Conservation (phyloP, 1,140 invertebrate species). For the Leptinotarsa lineolata region DNA sequence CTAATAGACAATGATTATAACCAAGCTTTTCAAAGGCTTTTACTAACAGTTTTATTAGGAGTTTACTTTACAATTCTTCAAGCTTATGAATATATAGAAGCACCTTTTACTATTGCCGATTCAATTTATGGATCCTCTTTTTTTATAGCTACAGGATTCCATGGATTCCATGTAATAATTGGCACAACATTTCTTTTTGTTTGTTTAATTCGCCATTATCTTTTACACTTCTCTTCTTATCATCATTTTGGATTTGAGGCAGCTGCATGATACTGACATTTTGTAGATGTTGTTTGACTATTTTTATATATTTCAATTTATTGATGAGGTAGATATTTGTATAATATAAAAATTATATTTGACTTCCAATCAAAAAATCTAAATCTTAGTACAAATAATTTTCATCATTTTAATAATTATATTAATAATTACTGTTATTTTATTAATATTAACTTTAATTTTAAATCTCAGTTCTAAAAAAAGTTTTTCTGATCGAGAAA, state of each 20-base stretch:
- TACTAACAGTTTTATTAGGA: slow-evolving; percentile 61
- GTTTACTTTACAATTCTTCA: slow-evolving; percentile 58
- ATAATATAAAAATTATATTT: slow-evolving; percentile 71
- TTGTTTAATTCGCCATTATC: slow-evolving; percentile 60
- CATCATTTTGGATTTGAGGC: slow-evolving; percentile 74
- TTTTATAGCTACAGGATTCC: slow-evolving; percentile 74
- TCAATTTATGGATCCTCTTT: slow-evolving; percentile 69
- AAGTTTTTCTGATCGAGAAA: slow-evolving; percentile 61
- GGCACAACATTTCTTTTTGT: slow-evolving; percentile 67
- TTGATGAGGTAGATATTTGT: slow-evolving; percentile 68
- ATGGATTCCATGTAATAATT: slow-evolving; percentile 74
- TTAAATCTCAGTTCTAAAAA: slow-evolving; percentile 61
- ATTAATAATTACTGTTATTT: slow-evolving; percentile 55
- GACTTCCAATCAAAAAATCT: slow-evolving; percentile 70
- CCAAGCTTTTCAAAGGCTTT: slow-evolving; percentile 56
- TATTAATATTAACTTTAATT: slow-evolving; percentile 59
- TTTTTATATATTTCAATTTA: slow-evolving; percentile 71
- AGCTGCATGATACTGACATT: slow-evolving; percentile 75
- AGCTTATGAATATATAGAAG: slow-evolving; percentile 58
- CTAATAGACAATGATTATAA: slow-evolving; percentile 60
- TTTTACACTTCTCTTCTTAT: slow-evolving; percentile 62
- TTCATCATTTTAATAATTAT: slow-evolving; percentile 50
- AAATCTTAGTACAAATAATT: slow-evolving; percentile 60
- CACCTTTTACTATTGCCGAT: slow-evolving; percentile 63
- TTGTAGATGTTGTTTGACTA: slow-evolving; percentile 75